Evolutionary conservation across 2,888 invertebrate genomes (phyloP).

Genomic region (Drosophila vallismaia): DNA sequence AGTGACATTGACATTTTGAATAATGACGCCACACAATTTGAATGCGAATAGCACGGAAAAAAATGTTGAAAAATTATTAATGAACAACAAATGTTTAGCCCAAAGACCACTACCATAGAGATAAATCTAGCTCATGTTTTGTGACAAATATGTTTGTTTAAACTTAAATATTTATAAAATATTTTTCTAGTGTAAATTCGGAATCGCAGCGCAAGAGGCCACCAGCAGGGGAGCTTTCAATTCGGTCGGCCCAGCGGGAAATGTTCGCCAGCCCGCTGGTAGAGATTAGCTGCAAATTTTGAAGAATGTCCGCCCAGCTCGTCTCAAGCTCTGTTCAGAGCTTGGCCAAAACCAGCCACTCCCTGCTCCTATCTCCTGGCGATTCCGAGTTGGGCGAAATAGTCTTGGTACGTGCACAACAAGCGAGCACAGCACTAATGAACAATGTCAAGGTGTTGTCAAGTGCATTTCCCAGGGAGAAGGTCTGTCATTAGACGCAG

Average conservation of each 20-base stretch:
- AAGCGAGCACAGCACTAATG: conserved; percentile 58
- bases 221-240: conserved; percentile 25
- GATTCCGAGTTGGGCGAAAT: conserved; percentile 28
- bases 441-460: conserved; percentile 79
- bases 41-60: conserved; percentile 18
- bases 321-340: conserved; percentile 4
- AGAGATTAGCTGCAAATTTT: conserved; percentile 51
- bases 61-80: not conserved
- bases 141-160: not conserved
- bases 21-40: conserved; percentile 72
- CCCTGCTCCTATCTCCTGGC: conserved; percentile 21
- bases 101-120: not conserved
- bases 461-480: conserved; percentile 65
- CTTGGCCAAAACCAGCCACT: not conserved
- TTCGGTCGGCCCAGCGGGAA: conserved; percentile 38
- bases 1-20: conserved; percentile 82
- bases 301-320: conserved; percentile 36
- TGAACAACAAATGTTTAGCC: too few species aligned
- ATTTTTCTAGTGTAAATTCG: not conserved
- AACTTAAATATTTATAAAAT: not conserved
- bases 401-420: conserved; percentile 48
- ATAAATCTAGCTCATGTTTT: not conserved
- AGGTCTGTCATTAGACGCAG: conserved; percentile 57
- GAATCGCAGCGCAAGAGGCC: conserved; percentile 9
- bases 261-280: conserved; percentile 30